Evolutionary conservation across 1,140 invertebrate species (phyloP), one percentile per base, ranked within the genome.

Genomic region (Danaus plexippus): DNA sequence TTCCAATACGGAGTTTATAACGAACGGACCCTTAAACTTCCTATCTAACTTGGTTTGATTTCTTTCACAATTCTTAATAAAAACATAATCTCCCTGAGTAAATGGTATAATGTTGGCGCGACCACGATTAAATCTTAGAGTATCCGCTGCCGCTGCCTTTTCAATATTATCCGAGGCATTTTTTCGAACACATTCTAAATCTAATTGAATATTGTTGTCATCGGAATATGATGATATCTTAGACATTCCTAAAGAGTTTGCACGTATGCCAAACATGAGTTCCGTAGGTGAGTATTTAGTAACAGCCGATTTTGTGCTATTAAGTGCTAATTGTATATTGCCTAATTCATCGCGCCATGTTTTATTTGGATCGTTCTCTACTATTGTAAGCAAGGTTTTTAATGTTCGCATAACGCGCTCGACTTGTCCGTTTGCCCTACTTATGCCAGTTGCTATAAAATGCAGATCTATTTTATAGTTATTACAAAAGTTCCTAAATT

Each of bases 21-120:
- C 47, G 46, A 57, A 73, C 11, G 67, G 65, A 15, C 62, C 67
- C 12, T 43, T 65, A 59, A 66, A 73, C 45, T 69, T 71, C 46
- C 45, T 62, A 51, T 62, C 51, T 11, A 67, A 43, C 47, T 69
- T 68, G 1, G 59, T 64, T 41, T 68, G 55, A 15, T 64, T 63
- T 0, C 69, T 50, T 53, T 71, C 66, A 11, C 56, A 43, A 48
- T 15, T 45, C 60, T 66, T 68, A 2, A 66, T 43, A 47, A 71
- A 71, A 3, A 68, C 61, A 11, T 51, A 70, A 43, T 65, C 62
- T 1, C 68, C 68, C 44, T 47, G 13, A 10, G 43, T 43, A 50
- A 70, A 64, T 7, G 63, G 52, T 18, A 48, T 64, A 11, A 68
- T 45, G 1, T 4, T 47, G 1, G 59, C 60, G 1, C 48, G 44